Base-by-base conservation (phyloP, 1,140 invertebrate genomes). In the Lepidostoma basale region DNA sequence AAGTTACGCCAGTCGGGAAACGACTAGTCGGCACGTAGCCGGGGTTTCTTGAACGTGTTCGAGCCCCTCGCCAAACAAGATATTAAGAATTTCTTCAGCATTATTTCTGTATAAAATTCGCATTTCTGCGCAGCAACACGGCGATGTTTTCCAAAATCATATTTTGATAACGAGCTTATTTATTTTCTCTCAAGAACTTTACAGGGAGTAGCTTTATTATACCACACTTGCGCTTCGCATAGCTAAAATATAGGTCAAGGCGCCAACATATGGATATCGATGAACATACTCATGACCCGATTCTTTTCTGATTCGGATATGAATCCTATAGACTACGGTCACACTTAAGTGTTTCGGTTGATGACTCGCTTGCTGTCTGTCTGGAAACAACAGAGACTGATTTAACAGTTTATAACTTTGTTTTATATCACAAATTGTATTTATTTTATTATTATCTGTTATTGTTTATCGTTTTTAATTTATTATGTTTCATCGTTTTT, bases 101-200 rank as follows among this genome's bases (percentile, higher is more conserved):
- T 54, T 54, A 54, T 54, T 54, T 16, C 49, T 54, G 49, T 54
- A 54, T 54, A 54, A 54, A 54, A 54, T 54, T 54, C 49, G 49
- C 49, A 54, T 54, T 54, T 54, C 49, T 14, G 5, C 49, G 9
- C 14, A 16, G 26, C 23, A 28, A n/a, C 2, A 54, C 20, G 49
- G 25, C 26, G 14, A 54, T 54, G 49, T 54, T 54, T 36, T 30
- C 49, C 30, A n/a, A 28, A 54, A 54, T 54, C 49, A 54, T 54
- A 54, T 54, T 54, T 54, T 54, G 26, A 54, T 54, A 54, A 54
- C 49, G 49, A 54, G 23, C 49, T 54, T 54, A 54, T 54, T 54
- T 33, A 54, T 54, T 54, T 54, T 54, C 12, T 33, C 49, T 30
- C 12, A 6, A 54, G 26, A 54, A 54, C 25, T 28, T 54, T 28